Evolutionary conservation across 2,797 vertebrate genomes (phyloP).

Genomic region (Crypturellus tataupa): DNA sequence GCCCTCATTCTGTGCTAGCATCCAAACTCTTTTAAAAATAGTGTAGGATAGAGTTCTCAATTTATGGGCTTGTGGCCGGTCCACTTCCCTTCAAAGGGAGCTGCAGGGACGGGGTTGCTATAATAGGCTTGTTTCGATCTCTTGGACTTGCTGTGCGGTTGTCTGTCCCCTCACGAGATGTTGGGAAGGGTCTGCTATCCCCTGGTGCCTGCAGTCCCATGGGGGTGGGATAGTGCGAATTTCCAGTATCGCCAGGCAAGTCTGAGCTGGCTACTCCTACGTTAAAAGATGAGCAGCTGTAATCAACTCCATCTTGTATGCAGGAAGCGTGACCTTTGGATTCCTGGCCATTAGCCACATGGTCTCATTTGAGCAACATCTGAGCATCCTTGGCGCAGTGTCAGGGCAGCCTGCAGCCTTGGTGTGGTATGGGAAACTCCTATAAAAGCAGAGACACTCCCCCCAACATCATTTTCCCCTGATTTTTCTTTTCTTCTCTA

Average conservation of each 20-base stretch:
- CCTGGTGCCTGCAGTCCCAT: not conserved
- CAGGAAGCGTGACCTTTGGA: conserved; percentile 52
- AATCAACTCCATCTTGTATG: conserved; percentile 20
- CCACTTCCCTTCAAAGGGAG: not conserved
- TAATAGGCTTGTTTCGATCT: not conserved
- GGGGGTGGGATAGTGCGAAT: not conserved
- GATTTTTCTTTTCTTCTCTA: not conserved
- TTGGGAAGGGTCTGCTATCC: not conserved
- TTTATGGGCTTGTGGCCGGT: not conserved
- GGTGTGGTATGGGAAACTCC: conserved; percentile 28
- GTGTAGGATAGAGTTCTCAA: conserved; percentile 47
- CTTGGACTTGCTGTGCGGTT: not conserved
- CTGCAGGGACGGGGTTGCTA: not conserved
- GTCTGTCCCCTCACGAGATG: not conserved
- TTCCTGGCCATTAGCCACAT: conserved; percentile 57
- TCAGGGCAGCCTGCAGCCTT: conserved; percentile 12
- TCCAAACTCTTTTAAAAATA: conserved; percentile 63
- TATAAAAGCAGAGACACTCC: not conserved
- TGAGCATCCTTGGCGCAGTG: conserved; percentile 55
- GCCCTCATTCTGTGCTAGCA: conserved; percentile 1
- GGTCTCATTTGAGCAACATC: conserved; percentile 44
- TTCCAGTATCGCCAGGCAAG: not conserved
- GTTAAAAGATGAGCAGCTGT: conserved; percentile 37
- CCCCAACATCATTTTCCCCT: not conserved
- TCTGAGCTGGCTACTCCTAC: conserved; percentile 1